Conservation (phyloP, 2,113 vertebrate species). For the Alexandromys fortis region DNA sequence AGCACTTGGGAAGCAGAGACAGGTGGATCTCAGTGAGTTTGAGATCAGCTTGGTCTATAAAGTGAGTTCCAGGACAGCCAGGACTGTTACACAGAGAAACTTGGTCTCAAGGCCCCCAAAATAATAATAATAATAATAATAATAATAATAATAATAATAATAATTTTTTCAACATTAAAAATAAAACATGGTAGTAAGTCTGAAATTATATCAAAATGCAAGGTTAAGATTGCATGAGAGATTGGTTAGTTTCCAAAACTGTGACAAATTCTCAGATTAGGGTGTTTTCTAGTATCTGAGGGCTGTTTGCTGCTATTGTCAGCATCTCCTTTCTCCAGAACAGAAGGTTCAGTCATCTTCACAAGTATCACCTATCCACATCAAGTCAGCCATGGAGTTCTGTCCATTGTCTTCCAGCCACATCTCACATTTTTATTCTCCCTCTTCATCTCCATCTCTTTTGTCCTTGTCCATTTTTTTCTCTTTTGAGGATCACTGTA, state of each 20-base stretch:
- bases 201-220: constrained; percentile 4
- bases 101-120: too few species aligned
- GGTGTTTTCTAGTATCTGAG: not conserved
- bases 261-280: not conserved
- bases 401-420: not conserved
- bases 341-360: not conserved
- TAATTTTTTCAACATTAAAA: too few species aligned
- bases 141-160: too few species aligned
- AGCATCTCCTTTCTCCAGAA: not conserved
- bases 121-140: too few species aligned
- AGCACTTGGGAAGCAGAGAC: too few species aligned
- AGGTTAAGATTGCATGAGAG: not conserved
- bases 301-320: not conserved
- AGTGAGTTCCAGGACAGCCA: too few species aligned
- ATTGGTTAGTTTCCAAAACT: not conserved
- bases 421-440: not conserved
- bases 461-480: not conserved
- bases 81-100: too few species aligned
- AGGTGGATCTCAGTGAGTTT: too few species aligned
- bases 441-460: not conserved
- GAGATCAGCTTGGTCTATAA: too few species aligned
- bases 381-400: not conserved
- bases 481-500: not conserved
- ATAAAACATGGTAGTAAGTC: not conserved
- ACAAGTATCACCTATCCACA: not conserved